phyloP scores from a whole-genome alignment of 2,113 vertebrate genomes.

The Proterorhinus semilunaris region DNA sequence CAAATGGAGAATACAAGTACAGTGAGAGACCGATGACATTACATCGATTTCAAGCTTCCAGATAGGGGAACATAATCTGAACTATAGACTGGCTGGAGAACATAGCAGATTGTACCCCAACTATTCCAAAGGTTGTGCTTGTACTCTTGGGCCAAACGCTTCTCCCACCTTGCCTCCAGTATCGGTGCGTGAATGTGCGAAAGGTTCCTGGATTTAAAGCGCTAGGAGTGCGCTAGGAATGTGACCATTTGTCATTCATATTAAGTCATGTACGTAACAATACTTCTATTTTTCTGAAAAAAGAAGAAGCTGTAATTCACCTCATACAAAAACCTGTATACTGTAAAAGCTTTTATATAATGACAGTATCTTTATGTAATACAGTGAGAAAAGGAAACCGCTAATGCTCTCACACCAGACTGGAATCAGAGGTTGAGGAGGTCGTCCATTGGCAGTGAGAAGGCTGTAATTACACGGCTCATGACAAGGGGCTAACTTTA shows the following conservation, averaged over 20 bases:
- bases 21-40: conserved; percentile 1
- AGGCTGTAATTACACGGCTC: background rate
- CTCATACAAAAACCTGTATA: background rate
- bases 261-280: no score
- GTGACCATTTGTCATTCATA: no score
- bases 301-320: background rate
- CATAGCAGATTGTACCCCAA: no score
- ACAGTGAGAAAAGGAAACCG: background rate
- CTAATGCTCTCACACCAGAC: conserved; percentile 9
- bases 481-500: conserved; percentile 26
- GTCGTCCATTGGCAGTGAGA: background rate
- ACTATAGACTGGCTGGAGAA: no score
- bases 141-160: no score
- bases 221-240: no score
- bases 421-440: conserved; percentile 25
- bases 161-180: no score
- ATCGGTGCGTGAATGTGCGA: no score
- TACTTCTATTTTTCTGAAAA: no score
- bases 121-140: no score
- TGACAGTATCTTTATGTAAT: conserved; percentile 8
- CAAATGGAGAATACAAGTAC: conserved; percentile 9
- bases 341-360: background rate
- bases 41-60: background rate
- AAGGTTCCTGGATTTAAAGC: no score
- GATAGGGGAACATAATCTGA: conserved; percentile 4